Conservation (phyloP, 2,113 vertebrate species). For the Chionodraco myersi region DNA sequence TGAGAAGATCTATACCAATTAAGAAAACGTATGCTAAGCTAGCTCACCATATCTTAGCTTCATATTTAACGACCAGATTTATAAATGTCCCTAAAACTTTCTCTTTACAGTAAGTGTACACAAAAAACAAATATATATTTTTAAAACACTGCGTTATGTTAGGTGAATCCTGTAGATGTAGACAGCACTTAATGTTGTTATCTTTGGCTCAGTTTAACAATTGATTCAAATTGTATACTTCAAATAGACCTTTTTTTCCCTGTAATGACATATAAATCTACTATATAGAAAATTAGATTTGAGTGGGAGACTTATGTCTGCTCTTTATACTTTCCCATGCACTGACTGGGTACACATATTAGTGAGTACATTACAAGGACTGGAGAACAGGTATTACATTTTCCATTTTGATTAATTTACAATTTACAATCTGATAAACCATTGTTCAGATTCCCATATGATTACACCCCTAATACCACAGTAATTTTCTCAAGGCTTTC, state of each 20-base stretch:
- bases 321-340: not conserved
- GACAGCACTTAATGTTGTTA: not conserved
- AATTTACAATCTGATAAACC: constrained; percentile 37
- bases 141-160: not conserved
- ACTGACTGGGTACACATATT: not conserved
- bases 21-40: not conserved
- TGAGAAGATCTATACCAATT: not conserved
- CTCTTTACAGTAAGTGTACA: not conserved
- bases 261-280: constrained; percentile 15
- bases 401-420: constrained; percentile 42
- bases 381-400: constrained; percentile 31
- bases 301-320: constrained; percentile 1
- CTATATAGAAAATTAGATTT: constrained; percentile 10
- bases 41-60: not conserved
- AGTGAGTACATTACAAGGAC: constrained; percentile 32
- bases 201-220: not conserved
- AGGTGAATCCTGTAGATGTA: not conserved
- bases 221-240: not conserved
- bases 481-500: constrained; percentile 46
- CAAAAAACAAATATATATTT: not conserved
- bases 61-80: not conserved
- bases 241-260: not conserved
- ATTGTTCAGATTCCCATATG: constrained; percentile 43
- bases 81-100: no score
- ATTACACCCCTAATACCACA: constrained; percentile 49